Base-by-base conservation (phyloP, 1,140 invertebrate genomes). In the Batillaria attramentaria region DNA sequence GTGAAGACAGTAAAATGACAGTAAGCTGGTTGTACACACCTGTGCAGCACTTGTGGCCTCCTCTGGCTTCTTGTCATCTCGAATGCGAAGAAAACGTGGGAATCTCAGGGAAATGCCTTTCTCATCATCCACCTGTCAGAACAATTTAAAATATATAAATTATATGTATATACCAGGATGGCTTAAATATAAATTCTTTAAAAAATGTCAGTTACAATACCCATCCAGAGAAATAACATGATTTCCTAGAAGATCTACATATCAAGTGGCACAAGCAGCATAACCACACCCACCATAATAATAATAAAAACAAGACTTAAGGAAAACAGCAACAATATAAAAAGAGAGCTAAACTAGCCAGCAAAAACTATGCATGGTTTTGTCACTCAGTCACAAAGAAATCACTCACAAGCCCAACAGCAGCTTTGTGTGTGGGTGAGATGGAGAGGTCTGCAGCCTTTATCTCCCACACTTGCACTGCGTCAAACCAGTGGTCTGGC, bases 361-460 rank as follows among this genome's bases (percentile, higher is more conserved):
- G 16, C n/a, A 57, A 57, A 57, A 57, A 57, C 16, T 1, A 31
- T n/a, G 13, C 60, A 62, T 60, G 5, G 2, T 60, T 13, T 28
- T 31, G 13, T 60, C 57, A 3, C 13, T 35, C 66, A 35, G 24
- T 72, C 39, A 16, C 31, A 24, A 20, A 16, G 13, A 74, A 2
- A 31, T 60, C 16, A 83, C 93, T 92, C 91, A 95, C 95, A 88
- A 98, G 94, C 81, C 98, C 98, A 50, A 94, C 90, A 4, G 95
- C 98, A 75, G 98, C 98, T 88, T 92, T 93, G 89, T 99, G 97
- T 57, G 97, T 94, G 24, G 99, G 98, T 20, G 98, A 99, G 37
- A 99, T 93, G 10, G 97, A 99, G 35, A 99, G 93, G 93, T 99
- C 99, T 0, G 98, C 99, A 91, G 97, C 99, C 91, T 99, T 99